A percentile compares a stretch with the other conserved stretches of the same genome.
Evolutionary conservation across 2,888 invertebrate genomes (phyloP).

Genomic region (Hyposoter didymator): DNA sequence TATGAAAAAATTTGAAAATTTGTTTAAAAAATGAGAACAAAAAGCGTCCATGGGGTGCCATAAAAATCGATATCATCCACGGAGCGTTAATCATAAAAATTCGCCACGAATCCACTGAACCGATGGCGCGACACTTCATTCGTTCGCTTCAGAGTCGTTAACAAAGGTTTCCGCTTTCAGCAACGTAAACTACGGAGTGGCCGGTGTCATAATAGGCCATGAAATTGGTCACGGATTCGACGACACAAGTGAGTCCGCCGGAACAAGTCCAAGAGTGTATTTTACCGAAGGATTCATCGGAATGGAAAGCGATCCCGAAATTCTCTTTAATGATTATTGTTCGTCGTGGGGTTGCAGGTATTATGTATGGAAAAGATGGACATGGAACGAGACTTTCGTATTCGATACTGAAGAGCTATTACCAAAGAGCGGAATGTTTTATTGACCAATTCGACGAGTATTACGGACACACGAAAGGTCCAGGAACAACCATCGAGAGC

Average conservation of each 20-base stretch:
- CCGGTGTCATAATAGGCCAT: conserved; percentile 64
- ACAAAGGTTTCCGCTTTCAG: conserved; percentile 31
- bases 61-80: no score
- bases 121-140: neutral
- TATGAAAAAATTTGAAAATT: no score
- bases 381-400: conserved; percentile 41
- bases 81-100: neutral
- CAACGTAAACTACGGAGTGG: conserved; percentile 65
- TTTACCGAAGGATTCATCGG: neutral
- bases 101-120: neutral
- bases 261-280: neutral
- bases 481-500: neutral
- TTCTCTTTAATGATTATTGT: neutral
- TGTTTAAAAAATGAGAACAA: no score
- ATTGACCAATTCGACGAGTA: conserved; percentile 60
- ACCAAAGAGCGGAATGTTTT: conserved; percentile 66
- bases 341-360: conserved; percentile 42
- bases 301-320: neutral
- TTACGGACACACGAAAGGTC: conserved; percentile 29
- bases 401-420: conserved; percentile 53
- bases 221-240: conserved; percentile 70
- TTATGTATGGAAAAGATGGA: conserved; percentile 44
- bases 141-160: neutral
- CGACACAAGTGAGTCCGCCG: conserved; percentile 38
- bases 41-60: no score